Evolutionary conservation across 1,140 invertebrate genomes (phyloP), one percentile per base, ranked within the genome.

Genomic region (Hydropsyche tenuis): DNA sequence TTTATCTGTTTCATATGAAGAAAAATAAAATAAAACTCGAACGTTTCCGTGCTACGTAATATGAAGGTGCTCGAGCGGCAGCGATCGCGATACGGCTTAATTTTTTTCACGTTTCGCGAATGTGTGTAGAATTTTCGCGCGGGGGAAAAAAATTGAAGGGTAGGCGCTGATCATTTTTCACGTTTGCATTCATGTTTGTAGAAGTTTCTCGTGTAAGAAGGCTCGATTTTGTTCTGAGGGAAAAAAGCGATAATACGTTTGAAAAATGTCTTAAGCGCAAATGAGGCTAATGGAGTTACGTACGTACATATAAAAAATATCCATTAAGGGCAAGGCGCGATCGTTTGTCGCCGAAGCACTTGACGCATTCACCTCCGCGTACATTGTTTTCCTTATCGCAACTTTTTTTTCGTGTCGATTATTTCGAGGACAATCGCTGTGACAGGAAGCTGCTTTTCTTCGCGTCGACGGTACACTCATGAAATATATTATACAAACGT

Each of bases 211-310:
- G 22, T 11, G 22, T 3, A 60, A 37, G 30, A 37, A 60, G 18
- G 12, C 56, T 60, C 23, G 12, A 27, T 27, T 23, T 60, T 20
- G 56, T 60, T 22, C 56, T 48, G 45, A 6, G 11, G 18, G 22
- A 9, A 60, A 60, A 60, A 60, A 60, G 56, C 56, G 56, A 60
- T 60, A 60, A 23, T 60, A 60, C 23, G 22, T 60, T 60, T 60
- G 56, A 60, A 60, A 60, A 60, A 60, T 60, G 56, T 60, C 56
- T 60, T 60, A 60, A 60, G 56, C 20, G 56, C 56, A 60, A 60
- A 60, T 60, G 56, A 60, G 56, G 56, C 56, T 60, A 60, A 60
- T 60, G 56, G 56, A 60, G 56, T 23, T 23, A 37, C 30, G 30
- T 25, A 23, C 56, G 56, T 60, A 60, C 56, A 14, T 60, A 20